Base-by-base conservation (phyloP, 2,888 invertebrate genomes). In the Synanthedon myopaeformis region DNA sequence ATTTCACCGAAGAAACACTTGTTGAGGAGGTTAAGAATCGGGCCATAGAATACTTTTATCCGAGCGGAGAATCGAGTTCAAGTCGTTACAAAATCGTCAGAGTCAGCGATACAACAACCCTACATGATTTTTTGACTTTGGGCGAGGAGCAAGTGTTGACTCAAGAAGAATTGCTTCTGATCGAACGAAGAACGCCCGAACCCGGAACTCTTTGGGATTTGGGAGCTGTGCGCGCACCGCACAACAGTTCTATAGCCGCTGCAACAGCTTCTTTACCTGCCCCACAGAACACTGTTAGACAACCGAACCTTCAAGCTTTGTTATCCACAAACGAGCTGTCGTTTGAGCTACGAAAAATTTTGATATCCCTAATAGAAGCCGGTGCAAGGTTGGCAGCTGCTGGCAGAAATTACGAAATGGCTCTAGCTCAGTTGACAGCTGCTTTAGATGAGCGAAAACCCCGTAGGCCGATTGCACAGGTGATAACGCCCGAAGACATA, bases 341-440 rank as follows among this genome's bases (percentile, higher is more conserved):
- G 0, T 80, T 72, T 41, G 87, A 87, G 55, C 58, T 87, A 42
- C 64, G 75, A 3, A 87, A 87, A 58, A 87, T 87, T 28, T 58
- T 87, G 0, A 87, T 87, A 58, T 85, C 86, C 1, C 58, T 87
- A 17, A 78, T 87, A 35, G 86, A 86, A 67, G 85, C 84, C 0
- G 87, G 87, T 0, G 87, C 87, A 0, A 61, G 81, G 0, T 65
- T 87, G 0, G 87, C 86, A 0, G 85, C 87, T 0, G 74, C 79
- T 0, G 84, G 87, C 0, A 70, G 76, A 3, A 82, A 82, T 58
- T 86, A 83, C 53, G 83, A 84, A 58, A 70, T 72, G 61, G 75
- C 84, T 0, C 55, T 87, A 11, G 74, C 74, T 0, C 82, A 85
- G 52, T 59, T 87, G 0, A 72, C 77, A 0, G 77, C 83, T 0